Conservation (phyloP, 2,888 invertebrate genomes). For the Tortricodes alternella region DNA sequence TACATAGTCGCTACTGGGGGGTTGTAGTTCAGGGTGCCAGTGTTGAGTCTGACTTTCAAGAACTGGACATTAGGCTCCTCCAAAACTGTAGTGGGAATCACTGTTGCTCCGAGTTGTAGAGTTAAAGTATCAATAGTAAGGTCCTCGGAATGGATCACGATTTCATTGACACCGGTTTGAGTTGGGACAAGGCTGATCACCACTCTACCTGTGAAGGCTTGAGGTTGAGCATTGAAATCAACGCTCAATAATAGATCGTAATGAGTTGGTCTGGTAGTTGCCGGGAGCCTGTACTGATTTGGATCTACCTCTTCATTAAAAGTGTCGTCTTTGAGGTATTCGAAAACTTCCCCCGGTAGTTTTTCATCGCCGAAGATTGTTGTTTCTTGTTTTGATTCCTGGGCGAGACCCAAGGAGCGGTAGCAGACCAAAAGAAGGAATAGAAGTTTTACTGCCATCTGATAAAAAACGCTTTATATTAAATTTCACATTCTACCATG, state of each 20-base stretch:
- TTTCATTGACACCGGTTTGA: background rate
- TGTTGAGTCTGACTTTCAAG: slow-evolving; percentile 26
- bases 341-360: background rate
- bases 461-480: too few species aligned
- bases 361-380: background rate
- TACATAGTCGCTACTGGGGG: slow-evolving; percentile 42
- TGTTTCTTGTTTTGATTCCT: background rate
- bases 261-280: background rate
- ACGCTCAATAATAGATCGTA: background rate
- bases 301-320: background rate
- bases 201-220: background rate
- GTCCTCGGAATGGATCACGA: background rate
- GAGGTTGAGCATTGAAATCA: background rate
- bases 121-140: background rate
- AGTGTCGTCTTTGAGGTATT: background rate
- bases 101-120: background rate
- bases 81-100: background rate
- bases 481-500: too few species aligned
- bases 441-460: slow-evolving; percentile 62
- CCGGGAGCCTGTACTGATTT: background rate
- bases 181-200: background rate
- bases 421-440: slow-evolving; percentile 42
- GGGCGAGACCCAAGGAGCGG: background rate
- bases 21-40: slow-evolving; percentile 44
- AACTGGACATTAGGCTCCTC: background rate